Evolutionary conservation across 2,888 invertebrate species (phyloP), one percentile per base, ranked within the genome.

Genomic region (Ectobius pallidus): DNA sequence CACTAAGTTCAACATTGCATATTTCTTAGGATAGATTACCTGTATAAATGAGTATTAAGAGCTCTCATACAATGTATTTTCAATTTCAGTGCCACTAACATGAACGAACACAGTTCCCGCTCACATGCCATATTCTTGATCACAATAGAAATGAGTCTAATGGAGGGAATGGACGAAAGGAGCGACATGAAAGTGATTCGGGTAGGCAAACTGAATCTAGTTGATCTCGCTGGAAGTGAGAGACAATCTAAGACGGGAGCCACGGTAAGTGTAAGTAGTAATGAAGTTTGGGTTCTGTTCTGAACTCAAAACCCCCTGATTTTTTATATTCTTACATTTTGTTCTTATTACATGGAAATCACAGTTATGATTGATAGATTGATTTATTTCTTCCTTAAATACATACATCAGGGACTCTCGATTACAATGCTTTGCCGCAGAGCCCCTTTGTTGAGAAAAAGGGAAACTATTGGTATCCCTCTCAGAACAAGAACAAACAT

Each of bases 81-180:
- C 16, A 44, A 42, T 63, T 20, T 32, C 80, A 86, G 94, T 30
- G 91, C 95, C 75, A 98, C 97, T 69, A 95, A 97, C 83, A 98
- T 98, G 97, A 99, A 99, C 85, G 96, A 97, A 83, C 97, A 98
- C 84, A 97, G 97, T 79, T 97, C 97, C 46, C 87, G 99, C 76
- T 97, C 97, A 62, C 99, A 99, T 86, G 99, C 99, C 70, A 98
- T 99, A 77, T 99, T 99, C 84, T 93, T 97, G 82, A 95, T 99
- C 78, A 97, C 97, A 69, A 92, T 99, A 61, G 99, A 99, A 86
- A 97, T 97, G 88, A 91, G 92, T 76, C 90, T 91, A 80, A 87
- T 88, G 46, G 91, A 90, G 69, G 88, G 86, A 1, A 86, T 87
- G 77, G n/a, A n/a, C n/a, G n/a, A n/a, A n/a, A n/a, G n/a, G n/a